These are phyloP conservation scores for Sitobion miscanthi DNA, from an alignment of 1,140 invertebrate species.

Conservation along the genomic window DNA sequence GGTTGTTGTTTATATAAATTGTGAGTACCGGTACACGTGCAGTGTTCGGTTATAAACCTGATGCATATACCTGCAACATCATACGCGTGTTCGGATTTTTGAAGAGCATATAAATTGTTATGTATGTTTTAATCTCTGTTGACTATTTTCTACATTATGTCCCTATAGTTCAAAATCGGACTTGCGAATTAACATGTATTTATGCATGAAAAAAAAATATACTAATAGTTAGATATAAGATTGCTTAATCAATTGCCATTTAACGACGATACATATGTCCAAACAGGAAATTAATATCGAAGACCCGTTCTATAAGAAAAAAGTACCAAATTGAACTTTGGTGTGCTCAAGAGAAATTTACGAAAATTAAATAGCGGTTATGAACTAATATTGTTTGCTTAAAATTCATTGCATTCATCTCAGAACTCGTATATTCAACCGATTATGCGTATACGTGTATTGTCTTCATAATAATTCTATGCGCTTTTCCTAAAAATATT, in stretches of 20 bases:
- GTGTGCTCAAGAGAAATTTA: neutral
- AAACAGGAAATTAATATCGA: neutral
- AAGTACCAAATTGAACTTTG: no score
- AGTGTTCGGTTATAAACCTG: neutral
- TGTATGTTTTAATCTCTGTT: slow-evolving; percentile 1
- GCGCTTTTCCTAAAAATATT: neutral
- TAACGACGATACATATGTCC: neutral
- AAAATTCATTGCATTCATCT: neutral
- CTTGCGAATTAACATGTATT: neutral
- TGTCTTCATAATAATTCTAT: neutral
- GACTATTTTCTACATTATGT: neutral
- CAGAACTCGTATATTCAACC: neutral
- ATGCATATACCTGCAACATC: neutral
- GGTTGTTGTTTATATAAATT: neutral
- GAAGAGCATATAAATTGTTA: neutral
- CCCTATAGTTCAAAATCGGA: neutral
- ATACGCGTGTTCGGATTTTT: neutral
- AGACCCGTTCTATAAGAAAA: neutral
- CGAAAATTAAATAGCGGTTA: neutral
- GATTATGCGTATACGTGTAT: no score
- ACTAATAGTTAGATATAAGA: neutral
- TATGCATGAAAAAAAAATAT: neutral
- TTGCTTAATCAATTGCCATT: neutral
- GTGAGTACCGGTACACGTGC: neutral
- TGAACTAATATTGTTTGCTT: neutral